Evolutionary conservation across 2,888 invertebrate genomes (phyloP).

Genomic region (Mythimna impura): DNA sequence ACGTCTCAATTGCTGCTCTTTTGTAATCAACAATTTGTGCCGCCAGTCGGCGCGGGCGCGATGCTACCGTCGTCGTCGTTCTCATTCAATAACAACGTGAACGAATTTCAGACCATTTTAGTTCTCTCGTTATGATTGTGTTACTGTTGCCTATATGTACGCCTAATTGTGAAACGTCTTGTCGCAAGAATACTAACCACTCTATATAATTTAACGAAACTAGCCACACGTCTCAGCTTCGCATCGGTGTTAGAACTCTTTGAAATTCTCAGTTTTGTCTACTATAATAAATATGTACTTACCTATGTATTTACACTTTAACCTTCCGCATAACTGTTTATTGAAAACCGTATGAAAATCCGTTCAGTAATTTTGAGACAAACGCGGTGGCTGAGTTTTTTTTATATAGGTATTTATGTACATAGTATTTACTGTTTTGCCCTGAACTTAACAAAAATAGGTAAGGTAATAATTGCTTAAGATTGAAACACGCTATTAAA

Average conservation of each 20-base stretch:
- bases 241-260: too few relatives aligned
- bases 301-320: too few relatives aligned
- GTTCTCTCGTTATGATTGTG: conserved; percentile 79
- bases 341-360: too few relatives aligned
- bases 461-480: conserved; percentile 63
- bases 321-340: too few relatives aligned
- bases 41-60: conserved; percentile 80
- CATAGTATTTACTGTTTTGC: too few relatives aligned
- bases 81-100: conserved; percentile 85
- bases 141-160: conserved; percentile 63
- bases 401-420: too few relatives aligned
- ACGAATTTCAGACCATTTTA: conserved; percentile 84
- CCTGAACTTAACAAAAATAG: conserved; percentile 39
- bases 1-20: conserved; percentile 90
- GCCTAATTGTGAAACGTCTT: conserved; percentile 65
- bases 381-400: too few relatives aligned
- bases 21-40: conserved; percentile 89
- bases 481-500: conserved; percentile 66
- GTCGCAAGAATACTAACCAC: conserved; percentile 48
- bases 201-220: not conserved
- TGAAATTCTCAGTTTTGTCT: conserved; percentile 11
- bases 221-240: too few relatives aligned
- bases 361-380: too few relatives aligned
- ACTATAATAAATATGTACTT: too few relatives aligned
- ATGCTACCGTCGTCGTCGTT: conserved; percentile 77